Evolutionary conservation across 2,888 invertebrate genomes (phyloP).

Genomic region (Monochamus alternatus): DNA sequence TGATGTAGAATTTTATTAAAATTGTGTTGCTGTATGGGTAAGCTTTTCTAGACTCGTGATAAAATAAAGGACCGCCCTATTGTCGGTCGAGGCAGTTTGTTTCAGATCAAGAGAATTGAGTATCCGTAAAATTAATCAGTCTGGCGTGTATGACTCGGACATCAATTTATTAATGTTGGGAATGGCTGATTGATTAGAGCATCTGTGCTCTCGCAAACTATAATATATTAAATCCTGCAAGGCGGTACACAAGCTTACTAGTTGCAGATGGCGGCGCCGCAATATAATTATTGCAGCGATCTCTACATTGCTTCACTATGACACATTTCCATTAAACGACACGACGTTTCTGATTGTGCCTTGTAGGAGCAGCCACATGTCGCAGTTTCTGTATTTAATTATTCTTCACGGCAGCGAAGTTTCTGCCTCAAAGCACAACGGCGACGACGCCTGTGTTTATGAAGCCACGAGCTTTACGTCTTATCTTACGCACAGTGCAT

Average conservation of each 20-base stretch:
- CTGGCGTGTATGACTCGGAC: not conserved
- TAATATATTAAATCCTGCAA: conserved; percentile 26
- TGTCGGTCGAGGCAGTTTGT: no score
- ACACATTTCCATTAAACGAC: not conserved
- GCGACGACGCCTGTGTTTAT: no score
- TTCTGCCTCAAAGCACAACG: not conserved
- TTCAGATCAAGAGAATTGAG: no score
- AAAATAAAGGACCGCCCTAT: no score
- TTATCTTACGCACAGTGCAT: no score
- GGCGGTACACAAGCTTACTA: conserved; percentile 14
- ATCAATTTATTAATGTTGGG: conserved; percentile 1
- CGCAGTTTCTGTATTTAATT: not conserved
- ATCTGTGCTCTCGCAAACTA: conserved; percentile 24
- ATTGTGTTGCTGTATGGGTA: no score
- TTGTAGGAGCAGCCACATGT: conserved; percentile 10
- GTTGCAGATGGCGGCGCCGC: conserved; percentile 18
- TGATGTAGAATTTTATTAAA: no score
- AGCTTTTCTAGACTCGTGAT: no score
- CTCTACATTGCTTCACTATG: not conserved
- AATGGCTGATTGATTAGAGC: conserved; percentile 19
- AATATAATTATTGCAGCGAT: conserved; percentile 19
- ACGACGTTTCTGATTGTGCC: not conserved
- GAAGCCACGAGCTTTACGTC: no score
- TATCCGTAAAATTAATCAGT: not conserved
- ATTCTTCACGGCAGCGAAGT: not conserved